Percentiles rank a stretch among this genome's conserved stretches.
Evolutionary conservation across 2,797 vertebrate genomes (phyloP).

Genomic region (Delichon dasypus): DNA sequence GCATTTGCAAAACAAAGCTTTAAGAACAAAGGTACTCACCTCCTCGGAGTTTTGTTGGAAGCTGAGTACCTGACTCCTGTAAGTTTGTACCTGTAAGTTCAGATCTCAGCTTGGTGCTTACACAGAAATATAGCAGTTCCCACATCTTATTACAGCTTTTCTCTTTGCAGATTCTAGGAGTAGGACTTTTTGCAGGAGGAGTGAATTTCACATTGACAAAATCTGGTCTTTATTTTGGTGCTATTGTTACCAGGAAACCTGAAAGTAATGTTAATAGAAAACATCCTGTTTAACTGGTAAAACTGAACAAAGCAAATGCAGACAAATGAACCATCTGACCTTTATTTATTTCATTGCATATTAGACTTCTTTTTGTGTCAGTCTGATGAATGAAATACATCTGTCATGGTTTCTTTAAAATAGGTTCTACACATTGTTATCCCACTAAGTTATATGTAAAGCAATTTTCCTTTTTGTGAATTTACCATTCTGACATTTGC

Average conservation of each 20-base stretch:
- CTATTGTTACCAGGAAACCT: constrained; percentile 66
- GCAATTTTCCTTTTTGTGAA: neutral
- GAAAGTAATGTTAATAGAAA: constrained; percentile 12
- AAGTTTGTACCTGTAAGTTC: neutral
- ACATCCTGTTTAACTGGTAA: constrained; percentile 41
- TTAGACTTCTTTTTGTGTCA: constrained; percentile 41
- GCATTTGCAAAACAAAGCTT: neutral
- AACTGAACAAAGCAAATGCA: constrained; percentile 4
- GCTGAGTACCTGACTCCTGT: neutral
- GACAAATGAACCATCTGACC: neutral
- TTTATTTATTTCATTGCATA: constrained; percentile 22
- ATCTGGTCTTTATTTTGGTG: constrained; percentile 71
- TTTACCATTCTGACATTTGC: constrained; percentile 26
- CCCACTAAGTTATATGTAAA: constrained; percentile 5
- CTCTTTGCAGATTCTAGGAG: neutral
- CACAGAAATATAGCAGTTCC: neutral
- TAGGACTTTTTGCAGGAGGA: neutral
- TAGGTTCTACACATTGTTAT: neutral
- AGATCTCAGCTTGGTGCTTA: neutral
- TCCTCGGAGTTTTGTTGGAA: neutral
- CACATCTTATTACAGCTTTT: neutral
- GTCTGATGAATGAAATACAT: constrained; percentile 9
- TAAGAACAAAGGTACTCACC: neutral
- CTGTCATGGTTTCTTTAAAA: constrained; percentile 38
- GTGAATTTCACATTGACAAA: constrained; percentile 53